Conservation (phyloP, 2,797 vertebrate species). For the Helicolenus hilgendorfi region DNA sequence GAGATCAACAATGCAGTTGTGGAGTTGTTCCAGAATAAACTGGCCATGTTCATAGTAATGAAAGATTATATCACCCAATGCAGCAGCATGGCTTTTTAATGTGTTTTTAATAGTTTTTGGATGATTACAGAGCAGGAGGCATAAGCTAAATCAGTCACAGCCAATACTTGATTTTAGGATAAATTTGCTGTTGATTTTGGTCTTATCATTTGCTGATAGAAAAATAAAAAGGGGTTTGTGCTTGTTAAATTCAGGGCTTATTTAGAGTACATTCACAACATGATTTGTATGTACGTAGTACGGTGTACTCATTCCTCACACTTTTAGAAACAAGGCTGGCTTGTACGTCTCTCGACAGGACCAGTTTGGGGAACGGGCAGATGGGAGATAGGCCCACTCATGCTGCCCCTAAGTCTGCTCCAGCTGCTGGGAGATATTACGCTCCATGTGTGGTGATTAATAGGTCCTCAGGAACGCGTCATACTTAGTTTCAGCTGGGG, state of each 20-base stretch:
- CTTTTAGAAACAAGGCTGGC: constrained; percentile 11
- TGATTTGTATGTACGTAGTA: constrained; percentile 24
- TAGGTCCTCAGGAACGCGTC: constrained; percentile 46
- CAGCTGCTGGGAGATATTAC: constrained; percentile 71
- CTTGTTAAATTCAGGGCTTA: not conserved
- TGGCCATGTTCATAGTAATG: not conserved
- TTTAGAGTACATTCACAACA: not conserved
- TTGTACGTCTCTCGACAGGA: constrained; percentile 17
- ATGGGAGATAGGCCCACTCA: constrained; percentile 74
- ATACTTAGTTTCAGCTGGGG: constrained; percentile 40
- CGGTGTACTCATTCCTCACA: constrained; percentile 39
- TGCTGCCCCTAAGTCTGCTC: constrained; percentile 56
- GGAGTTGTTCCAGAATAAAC: constrained; percentile 3
- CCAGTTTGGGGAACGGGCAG: constrained; percentile 59
- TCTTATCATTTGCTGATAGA: not conserved
- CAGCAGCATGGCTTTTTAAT: constrained; percentile 5
- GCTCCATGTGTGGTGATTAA: constrained; percentile 75
- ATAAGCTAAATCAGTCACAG: not conserved
- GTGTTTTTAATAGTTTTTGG: constrained; percentile 14
- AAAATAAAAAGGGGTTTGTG: not conserved
- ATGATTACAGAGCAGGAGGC: not conserved
- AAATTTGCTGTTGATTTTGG: not conserved
- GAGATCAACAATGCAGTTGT: not conserved
- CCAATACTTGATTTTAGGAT: not conserved
- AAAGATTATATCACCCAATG: not conserved